Evolutionary conservation across 2,797 vertebrate genomes (phyloP), one percentile per base, ranked within the genome.

Genomic region (Schizopygopsis pylzovi): DNA sequence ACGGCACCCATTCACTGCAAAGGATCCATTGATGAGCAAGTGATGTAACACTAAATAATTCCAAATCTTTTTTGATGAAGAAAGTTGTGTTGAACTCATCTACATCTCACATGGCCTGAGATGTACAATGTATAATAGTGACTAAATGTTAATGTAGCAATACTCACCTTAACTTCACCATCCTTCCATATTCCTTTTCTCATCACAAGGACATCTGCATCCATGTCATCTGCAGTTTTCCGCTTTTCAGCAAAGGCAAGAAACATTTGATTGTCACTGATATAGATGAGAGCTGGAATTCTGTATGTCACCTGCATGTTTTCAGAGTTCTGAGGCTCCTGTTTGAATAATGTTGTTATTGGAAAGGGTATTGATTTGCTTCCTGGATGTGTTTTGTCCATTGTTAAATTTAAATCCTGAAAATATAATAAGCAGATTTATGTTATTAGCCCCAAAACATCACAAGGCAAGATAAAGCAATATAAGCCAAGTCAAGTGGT

Each of bases 201-300:
- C 78, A 89, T 84, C 20, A 87, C 84, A 59, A 87, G 84, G 22
- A 49, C 72, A n/a, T 86, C 76, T 43, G 86, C 75, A 77, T 98
- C 94, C 1, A 89, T 89, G 37, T 98, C 97, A 67, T 0, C 81
- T 3, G 86, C 0, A 0, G 97, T 94, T 22, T 93, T 93, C 37
- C 97, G 95, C 61, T 96, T 96, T 92, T 98, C 97, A 1, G 97
- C 96, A 70, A 98, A 97, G 85, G 97, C 97, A 81, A 98, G 94
- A 91, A 97, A 96, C 20, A 94, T 95, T 82, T 79, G 87, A 6
- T 87, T 37, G 8, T 94, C 92, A 2, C 87, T 92, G 39, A 97
- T 47, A 80, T 96, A 97, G 67, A 97, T 91, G 79, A 98, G 93
- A 4, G 97, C 95, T 25, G 97, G 97, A 67, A 98, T 97, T 83